phyloP scores from a whole-genome alignment of 2,888 invertebrate genomes.

The Aspidiotus rigidus region DNA sequence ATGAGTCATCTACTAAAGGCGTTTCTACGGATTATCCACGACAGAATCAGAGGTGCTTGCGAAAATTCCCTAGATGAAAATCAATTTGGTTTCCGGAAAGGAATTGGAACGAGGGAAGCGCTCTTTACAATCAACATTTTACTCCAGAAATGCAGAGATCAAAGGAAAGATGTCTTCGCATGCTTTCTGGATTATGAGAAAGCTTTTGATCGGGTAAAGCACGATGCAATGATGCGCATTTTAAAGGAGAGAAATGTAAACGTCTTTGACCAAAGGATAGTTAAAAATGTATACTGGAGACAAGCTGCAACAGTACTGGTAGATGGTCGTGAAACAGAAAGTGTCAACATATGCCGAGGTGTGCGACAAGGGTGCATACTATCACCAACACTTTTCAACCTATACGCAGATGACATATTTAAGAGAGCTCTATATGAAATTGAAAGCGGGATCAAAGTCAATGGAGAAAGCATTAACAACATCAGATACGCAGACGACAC shows the following conservation, averaged over 20 bases:
- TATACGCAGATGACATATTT: slow-evolving; percentile 17
- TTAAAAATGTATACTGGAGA: slow-evolving; percentile 32
- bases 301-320: slow-evolving; percentile 30
- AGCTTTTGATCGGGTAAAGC: slow-evolving; percentile 37
- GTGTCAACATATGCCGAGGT: slow-evolving; percentile 29
- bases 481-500: slow-evolving; percentile 22
- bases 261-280: slow-evolving; percentile 32
- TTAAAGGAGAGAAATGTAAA: slow-evolving; percentile 32
- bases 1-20: slow-evolving; percentile 34
- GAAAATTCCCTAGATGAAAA: slow-evolving; percentile 36
- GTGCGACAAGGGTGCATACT: slow-evolving; percentile 21
- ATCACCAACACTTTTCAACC: slow-evolving; percentile 17
- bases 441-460: slow-evolving; percentile 16
- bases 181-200: slow-evolving; percentile 37
- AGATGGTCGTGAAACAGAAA: slow-evolving; percentile 27
- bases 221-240: slow-evolving; percentile 36
- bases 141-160: slow-evolving; percentile 33
- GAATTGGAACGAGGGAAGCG: slow-evolving; percentile 33
- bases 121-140: slow-evolving; percentile 30
- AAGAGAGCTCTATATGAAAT: slow-evolving; percentile 9
- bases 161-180: slow-evolving; percentile 23
- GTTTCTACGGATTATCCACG: slow-evolving; percentile 32
- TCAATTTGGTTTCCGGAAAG: slow-evolving; percentile 37
- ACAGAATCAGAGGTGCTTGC: slow-evolving; percentile 30
- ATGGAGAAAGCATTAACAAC: slow-evolving; percentile 16